Percentiles rank a stretch among this genome's conserved stretches.
These are phyloP conservation scores for Cabera pusaria DNA, from an alignment of 2,888 invertebrate species.

Conservation along the genomic window DNA sequence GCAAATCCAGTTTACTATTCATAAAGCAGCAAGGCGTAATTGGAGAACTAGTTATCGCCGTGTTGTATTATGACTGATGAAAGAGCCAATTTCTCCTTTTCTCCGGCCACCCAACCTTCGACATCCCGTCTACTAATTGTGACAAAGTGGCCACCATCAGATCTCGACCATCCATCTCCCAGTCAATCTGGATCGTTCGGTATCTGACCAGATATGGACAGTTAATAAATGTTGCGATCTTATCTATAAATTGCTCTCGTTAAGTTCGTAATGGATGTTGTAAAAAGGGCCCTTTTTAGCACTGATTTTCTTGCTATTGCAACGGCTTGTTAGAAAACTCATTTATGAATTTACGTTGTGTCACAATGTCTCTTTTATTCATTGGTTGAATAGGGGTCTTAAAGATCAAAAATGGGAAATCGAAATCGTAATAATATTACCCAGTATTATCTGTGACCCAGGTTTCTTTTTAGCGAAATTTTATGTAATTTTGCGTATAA, in stretches of 20 bases:
- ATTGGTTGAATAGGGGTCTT: no score
- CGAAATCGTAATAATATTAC: no score
- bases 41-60: slow-evolving; percentile 15
- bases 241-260: slow-evolving; percentile 41
- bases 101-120: slow-evolving; percentile 20
- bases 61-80: no score
- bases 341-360: no score
- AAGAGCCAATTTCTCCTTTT: slow-evolving; percentile 27
- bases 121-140: slow-evolving; percentile 28
- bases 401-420: no score
- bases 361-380: no score
- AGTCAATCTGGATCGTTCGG: slow-evolving; percentile 22
- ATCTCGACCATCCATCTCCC: slow-evolving; percentile 19
- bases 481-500: no score
- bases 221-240: slow-evolving; percentile 38
- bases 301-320: no score
- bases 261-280: slow-evolving; percentile 27
- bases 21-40: neutral
- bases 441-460: no score
- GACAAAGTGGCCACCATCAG: slow-evolving; percentile 28
- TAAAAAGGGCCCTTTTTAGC: slow-evolving; percentile 13
- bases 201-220: slow-evolving; percentile 34
- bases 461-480: no score
- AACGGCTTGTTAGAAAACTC: no score
- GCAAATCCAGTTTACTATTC: no score